Evolutionary conservation across 2,797 vertebrate genomes (phyloP), one percentile per base, ranked within the genome.

Genomic region (Neomorphus geoffroyi): DNA sequence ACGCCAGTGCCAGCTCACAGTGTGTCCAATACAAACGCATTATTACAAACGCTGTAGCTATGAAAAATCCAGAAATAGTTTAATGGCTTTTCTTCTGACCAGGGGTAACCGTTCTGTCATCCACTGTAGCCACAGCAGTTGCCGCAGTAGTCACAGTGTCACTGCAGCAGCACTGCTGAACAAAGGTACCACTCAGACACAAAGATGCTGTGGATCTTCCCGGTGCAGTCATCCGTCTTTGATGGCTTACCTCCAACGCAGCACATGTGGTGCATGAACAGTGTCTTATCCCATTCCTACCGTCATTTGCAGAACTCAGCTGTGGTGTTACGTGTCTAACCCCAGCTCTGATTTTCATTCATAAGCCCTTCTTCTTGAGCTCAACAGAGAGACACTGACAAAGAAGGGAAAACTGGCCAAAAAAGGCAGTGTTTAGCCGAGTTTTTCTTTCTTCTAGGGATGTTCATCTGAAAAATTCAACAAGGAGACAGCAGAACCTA

Each of bases 211-310:
- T 83, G 75, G 69, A 54, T 88, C 94, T 95, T 78, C 50, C 54
- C 92, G 80, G 48, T 77, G 84, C 80, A 54, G 32, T 96, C 92
- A 86, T 96, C 90, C 91, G 92, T 72, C 86, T 61, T 5, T 23
- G 84, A 91, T 96, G 92, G 88, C 88, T 89, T 95, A 78, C 87
- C 92, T 84, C 93, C 95, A 96, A 74, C 87, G 72, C 78, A 92
- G 71, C 86, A 88, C 45, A 16, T 88, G 94, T 4, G 1, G 60
- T 50, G 83, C 56, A 83, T 84, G 92, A 96, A 84, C 90, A 88
- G 71, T 11, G 0, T 73, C 66, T 51, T 27, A 33, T 6, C 65
- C 51, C 78, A 48, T 87, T 93, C 74, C 64, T 79, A 90, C 56
- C 78, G 37, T 46, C 60, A 13, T 61, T 41, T 77, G 74, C 71